Conservation (phyloP, 2,113 vertebrate species). For the Pelecanus crispus region DNA sequence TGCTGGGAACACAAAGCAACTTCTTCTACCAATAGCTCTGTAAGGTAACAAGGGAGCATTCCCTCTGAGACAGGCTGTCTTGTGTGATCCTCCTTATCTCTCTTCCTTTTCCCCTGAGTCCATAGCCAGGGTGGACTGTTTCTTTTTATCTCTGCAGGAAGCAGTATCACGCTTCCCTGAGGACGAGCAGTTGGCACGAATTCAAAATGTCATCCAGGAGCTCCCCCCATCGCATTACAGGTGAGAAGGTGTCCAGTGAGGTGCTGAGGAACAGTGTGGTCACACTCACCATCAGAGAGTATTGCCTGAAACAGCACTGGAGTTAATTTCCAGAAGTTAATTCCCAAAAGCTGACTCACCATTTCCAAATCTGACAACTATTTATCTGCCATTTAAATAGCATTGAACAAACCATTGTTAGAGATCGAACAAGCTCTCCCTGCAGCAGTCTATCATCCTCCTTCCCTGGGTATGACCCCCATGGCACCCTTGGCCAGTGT, state of each 20-base stretch:
- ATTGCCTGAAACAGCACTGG: background rate
- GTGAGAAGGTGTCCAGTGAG: slow-evolving; percentile 59
- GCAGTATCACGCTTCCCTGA: slow-evolving; percentile 79
- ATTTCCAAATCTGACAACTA: background rate
- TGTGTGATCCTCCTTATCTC: background rate
- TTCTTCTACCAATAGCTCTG: background rate
- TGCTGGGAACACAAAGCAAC: background rate
- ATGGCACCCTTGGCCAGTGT: background rate
- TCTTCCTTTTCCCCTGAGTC: slow-evolving; percentile 2
- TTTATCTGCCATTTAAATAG: background rate
- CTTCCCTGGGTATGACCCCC: background rate
- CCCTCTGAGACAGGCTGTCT: background rate
- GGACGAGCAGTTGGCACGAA: slow-evolving; percentile 82
- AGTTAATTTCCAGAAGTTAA: background rate
- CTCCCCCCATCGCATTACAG: slow-evolving; percentile 91
- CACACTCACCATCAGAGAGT: background rate
- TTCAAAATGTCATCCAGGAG: slow-evolving; percentile 89
- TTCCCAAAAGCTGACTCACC: background rate
- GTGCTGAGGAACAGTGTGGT: background rate
- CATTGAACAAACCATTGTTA: background rate
- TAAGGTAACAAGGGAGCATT: background rate
- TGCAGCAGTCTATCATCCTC: background rate
- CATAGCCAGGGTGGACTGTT: background rate
- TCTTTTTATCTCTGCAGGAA: slow-evolving; percentile 68
- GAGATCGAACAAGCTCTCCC: background rate